These are phyloP conservation scores for Plectropomus leopardus DNA, from an alignment of 2,113 vertebrate species.

Conservation along the genomic window DNA sequence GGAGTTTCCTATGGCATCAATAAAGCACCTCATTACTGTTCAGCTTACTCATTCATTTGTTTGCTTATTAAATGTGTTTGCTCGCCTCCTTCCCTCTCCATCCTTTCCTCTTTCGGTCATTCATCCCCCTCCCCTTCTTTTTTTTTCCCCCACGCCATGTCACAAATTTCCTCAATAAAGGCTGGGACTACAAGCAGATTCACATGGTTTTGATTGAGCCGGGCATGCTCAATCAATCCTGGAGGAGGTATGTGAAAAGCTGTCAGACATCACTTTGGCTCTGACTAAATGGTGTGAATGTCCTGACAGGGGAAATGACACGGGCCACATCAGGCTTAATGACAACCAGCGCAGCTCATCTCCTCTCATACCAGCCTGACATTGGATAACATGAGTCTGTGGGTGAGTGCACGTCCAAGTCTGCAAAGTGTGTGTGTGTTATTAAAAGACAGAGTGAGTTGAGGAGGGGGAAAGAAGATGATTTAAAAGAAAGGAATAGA, in stretches of 20 bases:
- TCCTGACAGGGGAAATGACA: constrained; percentile 84
- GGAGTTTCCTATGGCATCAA: constrained; percentile 79
- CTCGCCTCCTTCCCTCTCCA: constrained; percentile 50
- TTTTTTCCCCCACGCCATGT: constrained; percentile 43
- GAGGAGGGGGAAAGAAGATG: constrained; percentile 29
- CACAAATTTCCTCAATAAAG: constrained; percentile 58
- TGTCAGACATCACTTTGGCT: constrained; percentile 83
- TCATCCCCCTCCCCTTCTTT: constrained; percentile 18
- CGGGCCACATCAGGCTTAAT: constrained; percentile 82
- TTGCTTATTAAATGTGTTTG: constrained; percentile 80
- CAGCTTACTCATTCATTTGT: constrained; percentile 79
- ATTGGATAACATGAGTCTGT: constrained; percentile 63
- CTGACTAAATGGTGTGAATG: constrained; percentile 84
- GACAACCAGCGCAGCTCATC: constrained; percentile 78
- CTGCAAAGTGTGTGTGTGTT: constrained; percentile 21
- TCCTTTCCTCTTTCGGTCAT: constrained; percentile 49
- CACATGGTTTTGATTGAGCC: constrained; percentile 69
- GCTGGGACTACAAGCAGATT: constrained; percentile 64
- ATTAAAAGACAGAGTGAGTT: constrained; percentile 44
- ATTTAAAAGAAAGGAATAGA: no score
- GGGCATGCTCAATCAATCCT: constrained; percentile 79
- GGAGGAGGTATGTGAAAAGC: constrained; percentile 72
- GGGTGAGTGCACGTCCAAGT: constrained; percentile 31
- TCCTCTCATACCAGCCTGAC: constrained; percentile 72
- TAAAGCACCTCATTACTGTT: constrained; percentile 81